phyloP scores from a whole-genome alignment of 2,888 invertebrate species.

The Muscina levida region DNA sequence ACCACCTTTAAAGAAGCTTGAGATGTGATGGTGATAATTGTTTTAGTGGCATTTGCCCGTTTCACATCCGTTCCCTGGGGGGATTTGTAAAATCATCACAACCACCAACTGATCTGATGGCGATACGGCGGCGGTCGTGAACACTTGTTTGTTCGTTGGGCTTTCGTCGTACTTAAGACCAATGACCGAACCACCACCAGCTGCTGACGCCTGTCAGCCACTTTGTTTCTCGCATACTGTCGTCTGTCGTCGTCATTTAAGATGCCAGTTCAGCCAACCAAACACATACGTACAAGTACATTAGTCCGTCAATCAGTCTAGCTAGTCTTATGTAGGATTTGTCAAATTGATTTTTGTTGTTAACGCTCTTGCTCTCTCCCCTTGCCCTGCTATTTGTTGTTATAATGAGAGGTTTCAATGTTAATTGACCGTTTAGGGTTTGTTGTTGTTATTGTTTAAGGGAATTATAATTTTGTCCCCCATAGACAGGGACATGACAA shows the following conservation, averaged over 20 bases:
- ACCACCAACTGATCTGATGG: not conserved
- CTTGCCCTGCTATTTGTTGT: not conserved
- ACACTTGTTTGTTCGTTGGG: constrained; percentile 46
- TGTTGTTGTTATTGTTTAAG: constrained; percentile 13
- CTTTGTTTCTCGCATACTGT: no score
- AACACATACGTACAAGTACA: no score
- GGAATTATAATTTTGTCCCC: no score
- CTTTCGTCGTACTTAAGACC: not conserved
- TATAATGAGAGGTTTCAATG: not conserved
- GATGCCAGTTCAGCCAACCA: no score
- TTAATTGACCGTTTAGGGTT: not conserved
- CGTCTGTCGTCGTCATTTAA: no score
- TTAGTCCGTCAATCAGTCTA: not conserved
- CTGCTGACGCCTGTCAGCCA: not conserved
- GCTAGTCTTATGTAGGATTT: not conserved
- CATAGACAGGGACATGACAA: no score
- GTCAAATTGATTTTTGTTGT: constrained; percentile 9
- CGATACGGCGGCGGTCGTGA: not conserved
- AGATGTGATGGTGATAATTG: not conserved
- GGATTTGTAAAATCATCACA: constrained; percentile 29
- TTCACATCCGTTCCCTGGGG: not conserved
- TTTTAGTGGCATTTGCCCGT: constrained; percentile 3
- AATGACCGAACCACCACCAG: no score
- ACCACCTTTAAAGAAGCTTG: constrained; percentile 20
- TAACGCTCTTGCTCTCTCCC: not conserved